Percentiles rank a stretch among this genome's conserved stretches.
Conservation (phyloP, 2,888 invertebrate species). For the Tetanocera ferruginea region DNA sequence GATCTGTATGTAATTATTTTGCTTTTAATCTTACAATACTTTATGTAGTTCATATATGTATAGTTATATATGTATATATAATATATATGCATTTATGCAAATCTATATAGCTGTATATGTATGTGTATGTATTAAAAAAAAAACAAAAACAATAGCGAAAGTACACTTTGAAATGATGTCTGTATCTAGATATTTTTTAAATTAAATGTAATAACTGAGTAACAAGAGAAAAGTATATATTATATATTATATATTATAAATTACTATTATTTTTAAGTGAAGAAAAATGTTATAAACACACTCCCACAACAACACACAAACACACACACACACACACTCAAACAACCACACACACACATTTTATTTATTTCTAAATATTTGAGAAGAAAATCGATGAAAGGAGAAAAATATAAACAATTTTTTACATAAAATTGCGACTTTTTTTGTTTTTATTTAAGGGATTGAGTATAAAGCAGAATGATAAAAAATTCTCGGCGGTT, state of each 20-base stretch:
- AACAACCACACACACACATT: constrained; percentile 23
- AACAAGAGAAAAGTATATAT: constrained; percentile 16
- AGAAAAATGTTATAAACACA: constrained; percentile 30
- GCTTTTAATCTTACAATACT: constrained; percentile 13
- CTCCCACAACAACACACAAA: constrained; percentile 15
- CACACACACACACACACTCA: constrained; percentile 19
- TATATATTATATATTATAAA: constrained; percentile 25
- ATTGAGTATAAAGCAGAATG: background rate
- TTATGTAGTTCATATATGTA: constrained; percentile 3
- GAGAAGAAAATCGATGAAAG: constrained; percentile 30
- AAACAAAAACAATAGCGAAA: constrained; percentile 3
- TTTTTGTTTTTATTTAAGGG: background rate
- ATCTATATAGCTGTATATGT: constrained; percentile 5
- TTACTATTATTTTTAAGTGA: constrained; percentile 36
- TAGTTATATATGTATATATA: constrained; percentile 1
- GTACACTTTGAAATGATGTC: background rate
- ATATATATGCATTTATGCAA: background rate
- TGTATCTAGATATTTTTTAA: constrained; percentile 30
- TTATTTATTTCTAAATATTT: constrained; percentile 35
- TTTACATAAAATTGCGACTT: constrained; percentile 33
- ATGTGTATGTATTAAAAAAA: constrained; percentile 15
- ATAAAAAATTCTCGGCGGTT: background rate
- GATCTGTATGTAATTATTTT: constrained; percentile 35
- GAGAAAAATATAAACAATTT: constrained; percentile 47
- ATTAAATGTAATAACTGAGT: background rate